Percentiles rank a stretch among this genome's conserved stretches.
Conservation (phyloP, 2,888 invertebrate genomes). For the Orthosia cruda region DNA sequence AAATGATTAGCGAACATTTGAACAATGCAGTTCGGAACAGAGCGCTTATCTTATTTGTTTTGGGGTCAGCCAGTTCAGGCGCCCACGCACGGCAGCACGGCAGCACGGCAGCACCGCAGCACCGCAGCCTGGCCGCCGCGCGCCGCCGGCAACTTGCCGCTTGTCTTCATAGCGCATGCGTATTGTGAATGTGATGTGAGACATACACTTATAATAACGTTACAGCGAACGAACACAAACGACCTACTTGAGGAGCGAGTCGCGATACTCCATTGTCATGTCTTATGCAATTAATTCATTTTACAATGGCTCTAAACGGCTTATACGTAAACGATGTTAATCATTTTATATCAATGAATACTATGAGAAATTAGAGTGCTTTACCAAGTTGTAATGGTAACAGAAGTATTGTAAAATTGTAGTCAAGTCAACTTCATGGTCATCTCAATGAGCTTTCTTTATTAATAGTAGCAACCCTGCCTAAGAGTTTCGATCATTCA, state of each 20-base stretch:
- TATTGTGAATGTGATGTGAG: slow-evolving; percentile 2
- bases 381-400: too few species aligned
- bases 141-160: slow-evolving; percentile 13
- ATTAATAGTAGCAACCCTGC: too few species aligned
- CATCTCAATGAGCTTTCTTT: too few species aligned
- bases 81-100: slow-evolving; percentile 34
- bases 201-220: slow-evolving; percentile 16
- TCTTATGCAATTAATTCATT: slow-evolving; percentile 7
- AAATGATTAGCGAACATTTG: slow-evolving; percentile 44
- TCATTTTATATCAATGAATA: not conserved
- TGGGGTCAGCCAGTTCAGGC: slow-evolving; percentile 75
- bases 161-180: slow-evolving; percentile 8
- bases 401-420: too few species aligned
- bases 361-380: not conserved
- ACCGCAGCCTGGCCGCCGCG: not conserved
- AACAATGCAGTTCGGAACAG: slow-evolving; percentile 68
- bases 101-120: too few species aligned
- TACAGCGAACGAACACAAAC: slow-evolving; percentile 8
- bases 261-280: slow-evolving; percentile 16
- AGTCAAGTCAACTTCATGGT: too few species aligned
- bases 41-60: slow-evolving; percentile 77
- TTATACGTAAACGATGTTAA: not conserved
- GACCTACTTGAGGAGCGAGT: not conserved
- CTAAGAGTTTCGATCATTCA: not conserved
- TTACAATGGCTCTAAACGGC: not conserved